These are phyloP conservation scores for Hypotaenidia philippensis DNA, from an alignment of 2,797 vertebrate genomes.

Conservation along the genomic window DNA sequence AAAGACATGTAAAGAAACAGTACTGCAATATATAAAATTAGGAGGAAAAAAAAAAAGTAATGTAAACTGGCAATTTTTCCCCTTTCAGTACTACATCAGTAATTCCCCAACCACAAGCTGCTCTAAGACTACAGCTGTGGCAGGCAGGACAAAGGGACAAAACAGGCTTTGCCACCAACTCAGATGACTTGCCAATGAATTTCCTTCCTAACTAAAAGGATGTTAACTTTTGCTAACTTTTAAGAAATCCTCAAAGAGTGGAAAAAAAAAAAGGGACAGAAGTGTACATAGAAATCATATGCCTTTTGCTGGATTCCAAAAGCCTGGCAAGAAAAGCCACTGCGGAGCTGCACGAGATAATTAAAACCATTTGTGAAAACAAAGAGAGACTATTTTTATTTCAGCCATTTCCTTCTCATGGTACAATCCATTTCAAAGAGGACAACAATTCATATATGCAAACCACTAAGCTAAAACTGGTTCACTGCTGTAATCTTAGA, in stretches of 20 bases:
- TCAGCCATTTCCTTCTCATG: constrained; percentile 35
- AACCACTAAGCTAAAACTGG: constrained; percentile 15
- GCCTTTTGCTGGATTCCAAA: neutral
- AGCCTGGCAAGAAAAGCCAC: neutral
- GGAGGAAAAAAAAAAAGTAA: neutral
- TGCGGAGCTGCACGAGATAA: constrained; percentile 4
- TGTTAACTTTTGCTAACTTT: neutral
- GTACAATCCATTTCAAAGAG: constrained; percentile 26
- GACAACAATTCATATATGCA: constrained; percentile 35
- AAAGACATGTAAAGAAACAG: neutral
- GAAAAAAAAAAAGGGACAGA: neutral
- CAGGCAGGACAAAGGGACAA: neutral
- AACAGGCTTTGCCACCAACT: neutral
- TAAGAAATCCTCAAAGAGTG: neutral
- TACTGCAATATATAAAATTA: neutral
- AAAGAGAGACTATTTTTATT: constrained; percentile 62
- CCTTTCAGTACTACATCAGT: neutral
- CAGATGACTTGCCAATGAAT: neutral
- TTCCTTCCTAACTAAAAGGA: neutral
- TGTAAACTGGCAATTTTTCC: neutral
- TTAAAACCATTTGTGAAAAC: constrained; percentile 60
- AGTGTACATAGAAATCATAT: neutral
- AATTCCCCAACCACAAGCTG: neutral
- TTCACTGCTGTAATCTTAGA: neutral
- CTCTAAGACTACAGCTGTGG: neutral